Evolutionary conservation across 2,113 vertebrate species (phyloP), one percentile per base, ranked within the genome.

Genomic region (Stictonetta naevosa): DNA sequence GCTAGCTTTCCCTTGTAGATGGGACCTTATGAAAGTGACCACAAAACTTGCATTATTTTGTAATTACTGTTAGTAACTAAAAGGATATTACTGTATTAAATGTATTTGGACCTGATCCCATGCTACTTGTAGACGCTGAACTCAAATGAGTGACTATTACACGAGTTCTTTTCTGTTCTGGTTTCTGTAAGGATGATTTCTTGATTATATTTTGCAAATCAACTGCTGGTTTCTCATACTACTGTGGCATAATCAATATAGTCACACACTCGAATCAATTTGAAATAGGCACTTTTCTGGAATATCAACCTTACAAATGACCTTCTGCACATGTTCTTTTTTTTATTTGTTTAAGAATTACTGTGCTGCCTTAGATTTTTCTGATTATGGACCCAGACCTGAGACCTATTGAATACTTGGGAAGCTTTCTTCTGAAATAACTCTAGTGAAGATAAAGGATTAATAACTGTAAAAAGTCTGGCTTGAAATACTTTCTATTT

Each of bases 271-370:
- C 20, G 86, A 78, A 79, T 60, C 19, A 2, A 6, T 83, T 84
- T 78, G n/a, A 31, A 86, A 63, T 55, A 55, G 13, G 5, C 1
- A 2, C 20, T 83, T 25, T 89, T 36, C 28, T 63, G 14, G n/a
- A 78, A 46, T 59, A 16, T 92, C 44, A 48, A 3, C 36, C 6
- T 69, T 80, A 26, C 12, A 79, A 79, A 12, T 50, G 4, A 22
- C 59, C 8, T 40, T 66, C 26, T 1, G 3, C 4, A 2, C 4
- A 0, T 28, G 63, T 75, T 67, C 4, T 77, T 60, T 8, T 23
- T 83, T 2, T 38, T 38, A 10, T 38, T 38, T 38, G 8, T 21
- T 53, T 44, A 46, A 74, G 13, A 69, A 77, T 33, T 77, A 16
- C 67, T 77, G 20, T 73, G 2, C 21, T 10, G 11, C 19, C 13